phyloP scores from a whole-genome alignment of 2,797 vertebrate genomes.

The Aeoliscus strigatus region DNA sequence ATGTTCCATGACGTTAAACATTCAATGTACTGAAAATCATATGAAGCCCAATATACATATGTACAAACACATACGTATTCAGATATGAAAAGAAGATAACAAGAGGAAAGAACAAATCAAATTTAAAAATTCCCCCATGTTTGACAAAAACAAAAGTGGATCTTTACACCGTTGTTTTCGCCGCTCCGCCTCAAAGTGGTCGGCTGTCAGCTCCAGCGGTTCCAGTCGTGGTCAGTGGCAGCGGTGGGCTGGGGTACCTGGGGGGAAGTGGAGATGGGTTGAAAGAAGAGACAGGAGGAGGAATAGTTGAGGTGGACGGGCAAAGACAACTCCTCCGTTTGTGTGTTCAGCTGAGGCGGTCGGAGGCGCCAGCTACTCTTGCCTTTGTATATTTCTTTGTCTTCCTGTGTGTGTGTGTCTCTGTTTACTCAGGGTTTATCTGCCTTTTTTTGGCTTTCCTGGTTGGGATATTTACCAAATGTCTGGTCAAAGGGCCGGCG shows the following conservation, averaged over 20 bases:
- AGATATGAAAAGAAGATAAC: too few relatives aligned
- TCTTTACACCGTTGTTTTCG: too few relatives aligned
- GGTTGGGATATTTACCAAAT: constrained; percentile 34
- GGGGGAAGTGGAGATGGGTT: constrained; percentile 5
- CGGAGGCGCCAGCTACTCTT: constrained; percentile 16
- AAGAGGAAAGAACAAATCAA: too few relatives aligned
- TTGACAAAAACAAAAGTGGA: too few relatives aligned
- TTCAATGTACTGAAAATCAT: too few relatives aligned
- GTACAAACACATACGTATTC: too few relatives aligned
- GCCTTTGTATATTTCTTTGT: constrained; percentile 18
- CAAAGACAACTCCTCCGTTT: constrained; percentile 7
- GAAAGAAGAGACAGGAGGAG: constrained; percentile 1
- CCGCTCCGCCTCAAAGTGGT: too few relatives aligned
- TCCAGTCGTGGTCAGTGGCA: too few relatives aligned
- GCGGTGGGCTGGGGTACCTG: not conserved
- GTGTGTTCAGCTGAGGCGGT: constrained; percentile 1
- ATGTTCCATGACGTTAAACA: too few relatives aligned
- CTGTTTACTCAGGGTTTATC: constrained; percentile 26
- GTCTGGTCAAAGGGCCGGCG: constrained; percentile 33
- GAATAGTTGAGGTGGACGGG: constrained; percentile 1
- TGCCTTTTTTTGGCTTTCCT: constrained; percentile 21
- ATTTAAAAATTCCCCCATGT: too few relatives aligned
- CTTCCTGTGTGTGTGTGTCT: constrained; percentile 8
- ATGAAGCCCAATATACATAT: too few relatives aligned
- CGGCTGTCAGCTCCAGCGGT: too few relatives aligned